Conservation (phyloP, 2,113 vertebrate genomes). For the Eidolon helvum region DNA sequence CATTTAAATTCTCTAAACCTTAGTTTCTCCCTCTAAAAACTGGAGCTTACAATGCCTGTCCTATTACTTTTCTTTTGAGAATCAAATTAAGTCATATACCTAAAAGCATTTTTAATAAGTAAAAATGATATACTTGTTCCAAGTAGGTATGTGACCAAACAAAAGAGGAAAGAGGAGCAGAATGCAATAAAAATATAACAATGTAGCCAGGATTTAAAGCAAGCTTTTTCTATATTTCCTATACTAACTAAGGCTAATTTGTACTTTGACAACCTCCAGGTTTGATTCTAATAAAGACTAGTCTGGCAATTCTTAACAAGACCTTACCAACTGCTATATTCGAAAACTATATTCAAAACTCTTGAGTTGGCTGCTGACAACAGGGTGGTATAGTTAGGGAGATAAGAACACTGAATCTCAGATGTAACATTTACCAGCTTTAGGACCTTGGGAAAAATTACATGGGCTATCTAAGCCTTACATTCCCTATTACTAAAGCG, state of each 20-base stretch:
- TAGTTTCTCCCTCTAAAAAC: not conserved
- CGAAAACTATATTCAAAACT: not conserved
- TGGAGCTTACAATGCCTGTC: not conserved
- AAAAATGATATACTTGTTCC: not conserved
- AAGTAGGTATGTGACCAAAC: not conserved
- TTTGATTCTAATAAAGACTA: slow-evolving; percentile 34
- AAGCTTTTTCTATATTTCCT: not conserved
- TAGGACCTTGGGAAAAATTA: not conserved
- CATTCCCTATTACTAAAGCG: not conserved
- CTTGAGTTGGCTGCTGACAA: not conserved
- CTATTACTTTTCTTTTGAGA: not conserved
- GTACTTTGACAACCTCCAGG: not conserved
- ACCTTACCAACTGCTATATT: not conserved
- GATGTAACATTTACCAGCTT: not conserved
- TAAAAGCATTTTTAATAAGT: not conserved
- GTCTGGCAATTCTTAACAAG: not conserved
- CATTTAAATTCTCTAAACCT: slow-evolving; percentile 11
- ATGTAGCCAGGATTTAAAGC: not conserved
- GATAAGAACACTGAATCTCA: not conserved
- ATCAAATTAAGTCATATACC: slow-evolving; percentile 5
- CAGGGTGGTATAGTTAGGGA: not conserved
- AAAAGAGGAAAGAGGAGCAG: not conserved
- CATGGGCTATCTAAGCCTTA: not conserved
- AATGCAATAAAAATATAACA: not conserved
- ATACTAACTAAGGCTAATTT: not conserved